Percentiles rank a stretch among this genome's conserved stretches.
Conservation (phyloP, 1,140 invertebrate genomes). For the Drosophila fuyamai region DNA sequence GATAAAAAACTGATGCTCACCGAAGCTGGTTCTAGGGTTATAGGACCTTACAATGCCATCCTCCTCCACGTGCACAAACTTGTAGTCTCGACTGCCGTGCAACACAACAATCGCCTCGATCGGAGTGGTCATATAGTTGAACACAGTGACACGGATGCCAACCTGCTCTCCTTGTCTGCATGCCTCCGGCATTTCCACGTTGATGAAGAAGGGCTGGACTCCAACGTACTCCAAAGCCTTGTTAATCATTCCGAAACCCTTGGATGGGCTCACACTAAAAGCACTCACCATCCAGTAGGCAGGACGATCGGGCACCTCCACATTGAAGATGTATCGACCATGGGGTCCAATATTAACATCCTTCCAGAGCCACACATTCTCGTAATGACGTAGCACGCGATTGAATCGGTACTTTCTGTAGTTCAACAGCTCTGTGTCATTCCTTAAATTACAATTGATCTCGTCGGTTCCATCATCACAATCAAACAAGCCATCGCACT, state of each 20-base stretch:
- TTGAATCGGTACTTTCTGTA: slow-evolving; percentile 94
- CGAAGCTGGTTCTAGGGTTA: slow-evolving; percentile 93
- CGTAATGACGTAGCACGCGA: slow-evolving; percentile 94
- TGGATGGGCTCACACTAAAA: slow-evolving; percentile 93
- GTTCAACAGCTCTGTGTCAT: slow-evolving; percentile 88
- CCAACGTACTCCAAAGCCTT: slow-evolving; percentile 92
- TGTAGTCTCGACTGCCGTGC: slow-evolving; percentile 93
- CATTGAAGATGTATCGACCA: slow-evolving; percentile 93
- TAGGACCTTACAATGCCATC: slow-evolving; percentile 94
- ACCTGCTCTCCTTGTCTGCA: slow-evolving; percentile 97
- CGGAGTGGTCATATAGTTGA: slow-evolving; percentile 95
- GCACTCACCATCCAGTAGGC: slow-evolving; percentile 97
- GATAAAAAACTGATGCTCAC: slow-evolving; percentile 97
- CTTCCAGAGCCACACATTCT: slow-evolving; percentile 97
- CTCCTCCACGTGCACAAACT: slow-evolving; percentile 97
- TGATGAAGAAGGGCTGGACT: slow-evolving; percentile 96
- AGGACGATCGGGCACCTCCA: slow-evolving; percentile 93
- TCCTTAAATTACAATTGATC: slow-evolving; percentile 88
- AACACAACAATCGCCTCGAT: slow-evolving; percentile 95
- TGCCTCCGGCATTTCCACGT: slow-evolving; percentile 94
- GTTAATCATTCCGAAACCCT: slow-evolving; percentile 94
- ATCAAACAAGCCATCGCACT: slow-evolving; percentile 91
- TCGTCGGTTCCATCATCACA: slow-evolving; percentile 96
- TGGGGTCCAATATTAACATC: slow-evolving; percentile 97
- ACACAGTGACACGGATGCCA: slow-evolving; percentile 95